These are phyloP conservation scores for Monopterus albus DNA, from an alignment of 2,113 vertebrate genomes.

Conservation along the genomic window DNA sequence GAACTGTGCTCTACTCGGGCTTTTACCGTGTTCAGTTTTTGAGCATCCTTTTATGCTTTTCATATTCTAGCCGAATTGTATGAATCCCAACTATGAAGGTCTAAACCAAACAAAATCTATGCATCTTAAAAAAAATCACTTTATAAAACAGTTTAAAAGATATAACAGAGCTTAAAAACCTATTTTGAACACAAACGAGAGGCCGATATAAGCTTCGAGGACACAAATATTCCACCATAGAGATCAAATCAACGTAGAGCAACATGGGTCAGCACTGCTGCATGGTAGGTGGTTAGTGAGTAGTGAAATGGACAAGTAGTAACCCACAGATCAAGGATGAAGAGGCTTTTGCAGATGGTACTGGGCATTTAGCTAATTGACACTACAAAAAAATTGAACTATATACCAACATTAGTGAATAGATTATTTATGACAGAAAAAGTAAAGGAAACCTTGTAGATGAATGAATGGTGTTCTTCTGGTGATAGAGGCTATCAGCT, in stretches of 20 bases:
- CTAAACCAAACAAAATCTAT: not conserved
- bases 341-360: conserved; percentile 63
- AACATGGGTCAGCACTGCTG: conserved; percentile 28
- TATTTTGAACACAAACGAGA: not conserved
- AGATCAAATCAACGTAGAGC: conserved; percentile 5
- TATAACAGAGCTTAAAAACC: not conserved
- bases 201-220: not conserved
- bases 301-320: conserved; percentile 42
- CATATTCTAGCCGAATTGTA: not conserved
- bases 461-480: conserved; percentile 4
- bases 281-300: conserved; percentile 35
- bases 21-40: not conserved
- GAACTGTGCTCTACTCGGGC: not conserved
- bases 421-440: conserved; percentile 3
- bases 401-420: not conserved
- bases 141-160: not conserved
- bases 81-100: not conserved
- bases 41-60: not conserved
- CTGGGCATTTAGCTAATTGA: conserved; percentile 37
- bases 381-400: conserved; percentile 7
- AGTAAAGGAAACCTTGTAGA: conserved; percentile 8
- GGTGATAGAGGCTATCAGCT: conserved; percentile 1
- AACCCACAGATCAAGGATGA: conserved; percentile 39
- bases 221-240: not conserved
- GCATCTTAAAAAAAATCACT: not conserved